Conservation (phyloP, 2,888 invertebrate genomes). For the Ichneumon xanthorius region DNA sequence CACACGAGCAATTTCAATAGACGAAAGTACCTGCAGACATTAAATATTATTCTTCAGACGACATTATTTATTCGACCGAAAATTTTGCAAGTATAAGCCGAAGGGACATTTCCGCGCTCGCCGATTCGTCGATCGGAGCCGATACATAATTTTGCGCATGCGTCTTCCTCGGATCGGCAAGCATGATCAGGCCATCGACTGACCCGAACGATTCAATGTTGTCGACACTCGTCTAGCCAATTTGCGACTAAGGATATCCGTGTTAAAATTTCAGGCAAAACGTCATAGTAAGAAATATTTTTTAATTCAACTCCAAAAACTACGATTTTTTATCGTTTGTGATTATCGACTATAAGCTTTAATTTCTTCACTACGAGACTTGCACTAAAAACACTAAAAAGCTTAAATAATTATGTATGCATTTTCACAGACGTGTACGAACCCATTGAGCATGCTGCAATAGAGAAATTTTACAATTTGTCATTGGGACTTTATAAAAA, state of each 20-base stretch:
- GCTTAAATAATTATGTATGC: no score
- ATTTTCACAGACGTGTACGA: no score
- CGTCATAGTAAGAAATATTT: no score
- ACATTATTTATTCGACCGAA: background rate
- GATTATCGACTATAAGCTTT: no score
- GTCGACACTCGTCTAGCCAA: background rate
- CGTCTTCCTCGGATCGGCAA: conserved; percentile 33
- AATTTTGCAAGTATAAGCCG: background rate
- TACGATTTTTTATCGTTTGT: no score
- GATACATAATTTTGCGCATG: background rate
- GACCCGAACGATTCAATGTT: background rate
- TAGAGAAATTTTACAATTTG: no score
- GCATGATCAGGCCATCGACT: conserved; percentile 41
- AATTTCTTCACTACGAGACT: no score
- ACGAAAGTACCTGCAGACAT: conserved; percentile 84
- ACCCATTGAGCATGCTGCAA: no score
- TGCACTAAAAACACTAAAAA: no score
- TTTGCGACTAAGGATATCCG: background rate
- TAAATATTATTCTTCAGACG: background rate
- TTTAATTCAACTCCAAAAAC: no score
- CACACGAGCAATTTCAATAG: conserved; percentile 86
- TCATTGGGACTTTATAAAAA: no score
- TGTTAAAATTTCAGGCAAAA: background rate
- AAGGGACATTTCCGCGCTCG: background rate
- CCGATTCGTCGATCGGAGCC: background rate